A percentile compares a stretch with the other conserved stretches of the same genome.
These are phyloP conservation scores for Harpalus rubripes DNA, from an alignment of 2,888 invertebrate species.

Conservation along the genomic window DNA sequence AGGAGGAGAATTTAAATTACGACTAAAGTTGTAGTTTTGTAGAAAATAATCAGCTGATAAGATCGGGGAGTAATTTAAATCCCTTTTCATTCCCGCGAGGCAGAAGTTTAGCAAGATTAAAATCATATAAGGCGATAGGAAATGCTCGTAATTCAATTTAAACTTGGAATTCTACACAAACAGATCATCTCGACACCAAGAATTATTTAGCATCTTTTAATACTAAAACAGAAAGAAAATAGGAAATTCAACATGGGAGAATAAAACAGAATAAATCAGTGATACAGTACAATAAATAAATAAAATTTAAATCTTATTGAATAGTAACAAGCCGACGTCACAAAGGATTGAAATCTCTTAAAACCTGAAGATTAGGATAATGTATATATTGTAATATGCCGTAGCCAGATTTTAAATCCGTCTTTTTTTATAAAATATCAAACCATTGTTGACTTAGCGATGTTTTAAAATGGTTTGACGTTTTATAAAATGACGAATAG, in stretches of 20 bases:
- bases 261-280: background rate
- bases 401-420: too few relatives aligned
- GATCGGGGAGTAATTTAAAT: background rate
- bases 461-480: too few relatives aligned
- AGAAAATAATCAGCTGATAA: background rate
- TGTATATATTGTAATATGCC: too few relatives aligned
- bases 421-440: too few relatives aligned
- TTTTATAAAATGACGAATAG: too few relatives aligned
- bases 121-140: constrained; percentile 3
- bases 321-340: background rate
- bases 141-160: constrained; percentile 13
- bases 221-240: background rate
- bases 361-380: background rate
- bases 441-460: too few relatives aligned
- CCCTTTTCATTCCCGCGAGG: background rate
- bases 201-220: constrained; percentile 7
- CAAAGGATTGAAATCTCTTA: background rate
- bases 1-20: background rate
- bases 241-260: background rate
- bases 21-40: background rate
- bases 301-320: background rate
- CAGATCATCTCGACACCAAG: background rate
- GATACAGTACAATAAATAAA: background rate
- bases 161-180: background rate
- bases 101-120: background rate